Evolutionary conservation across 2,797 vertebrate species (phyloP).

Genomic region (Borostomias antarcticus): DNA sequence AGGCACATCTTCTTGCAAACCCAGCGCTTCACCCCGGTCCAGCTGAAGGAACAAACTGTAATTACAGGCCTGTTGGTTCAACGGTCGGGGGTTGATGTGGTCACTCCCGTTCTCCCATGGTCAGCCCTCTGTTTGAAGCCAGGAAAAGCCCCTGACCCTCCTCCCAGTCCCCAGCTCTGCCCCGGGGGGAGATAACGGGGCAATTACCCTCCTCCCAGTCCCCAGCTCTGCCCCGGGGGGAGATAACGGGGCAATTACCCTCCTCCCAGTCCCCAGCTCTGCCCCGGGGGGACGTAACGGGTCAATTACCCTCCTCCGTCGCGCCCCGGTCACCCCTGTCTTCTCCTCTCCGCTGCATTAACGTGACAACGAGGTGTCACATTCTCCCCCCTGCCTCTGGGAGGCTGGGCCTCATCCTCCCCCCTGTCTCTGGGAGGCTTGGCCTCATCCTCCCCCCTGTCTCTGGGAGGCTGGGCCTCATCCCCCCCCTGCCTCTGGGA

Average conservation of each 20-base stretch:
- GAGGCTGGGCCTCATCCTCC: no score
- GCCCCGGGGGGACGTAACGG: not conserved
- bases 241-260: constrained; percentile 11
- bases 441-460: no score
- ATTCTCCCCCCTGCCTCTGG: not conserved
- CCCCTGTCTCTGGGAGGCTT: no score
- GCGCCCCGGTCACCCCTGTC: not conserved
- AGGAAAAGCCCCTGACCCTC: not conserved
- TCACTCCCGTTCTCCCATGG: not conserved
- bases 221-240: not conserved
- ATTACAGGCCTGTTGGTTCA: no score
- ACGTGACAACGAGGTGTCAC: not conserved
- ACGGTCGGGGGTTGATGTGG: no score
- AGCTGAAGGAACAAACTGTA: no score
- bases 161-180: constrained; percentile 8
- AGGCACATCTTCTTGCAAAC: no score
- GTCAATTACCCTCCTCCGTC: constrained; percentile 5
- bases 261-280: not conserved
- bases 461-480: not conserved
- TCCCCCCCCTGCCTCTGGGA: not conserved
- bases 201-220: constrained; percentile 3
- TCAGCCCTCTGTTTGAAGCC: not conserved
- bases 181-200: no score
- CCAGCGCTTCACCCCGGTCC: no score
- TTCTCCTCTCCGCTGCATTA: not conserved